Conservation (phyloP, 1,140 invertebrate genomes). For the Oscheius sp. region DNA sequence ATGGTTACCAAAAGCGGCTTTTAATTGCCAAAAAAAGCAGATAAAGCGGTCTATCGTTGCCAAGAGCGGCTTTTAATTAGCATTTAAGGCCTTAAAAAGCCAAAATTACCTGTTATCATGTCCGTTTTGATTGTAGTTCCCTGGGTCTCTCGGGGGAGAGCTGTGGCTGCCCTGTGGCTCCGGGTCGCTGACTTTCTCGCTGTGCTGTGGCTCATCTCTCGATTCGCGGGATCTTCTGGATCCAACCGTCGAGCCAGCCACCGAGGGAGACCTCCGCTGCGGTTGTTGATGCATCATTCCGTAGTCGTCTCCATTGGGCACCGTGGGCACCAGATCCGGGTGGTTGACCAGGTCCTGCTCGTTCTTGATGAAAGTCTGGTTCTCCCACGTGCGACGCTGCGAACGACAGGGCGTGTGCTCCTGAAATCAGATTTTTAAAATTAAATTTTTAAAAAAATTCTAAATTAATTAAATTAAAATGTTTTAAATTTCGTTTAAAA, state of each 20-base stretch:
- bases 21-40: too few relatives aligned
- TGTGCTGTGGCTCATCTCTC: background rate
- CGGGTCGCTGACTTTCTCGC: background rate
- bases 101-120: too few relatives aligned
- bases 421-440: too few relatives aligned
- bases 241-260: too few relatives aligned
- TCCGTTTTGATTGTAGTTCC: background rate
- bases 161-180: background rate
- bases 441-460: too few relatives aligned
- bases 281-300: background rate
- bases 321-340: constrained; percentile 37
- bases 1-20: too few relatives aligned
- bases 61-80: too few relatives aligned
- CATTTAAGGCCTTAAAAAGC: too few relatives aligned
- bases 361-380: constrained; percentile 39
- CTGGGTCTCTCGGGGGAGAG: background rate
- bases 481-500: too few relatives aligned
- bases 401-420: constrained; percentile 22
- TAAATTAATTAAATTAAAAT: too few relatives aligned
- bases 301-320: constrained; percentile 19
- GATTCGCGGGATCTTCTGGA: constrained; percentile 16
- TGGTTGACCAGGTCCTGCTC: constrained; percentile 44
- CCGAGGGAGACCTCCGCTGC: background rate
- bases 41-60: too few relatives aligned
- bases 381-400: constrained; percentile 53